Percentiles rank a stretch among this genome's conserved stretches.
Evolutionary conservation across 1,140 invertebrate species (phyloP).

Genomic region (Leptopilina boulardi): DNA sequence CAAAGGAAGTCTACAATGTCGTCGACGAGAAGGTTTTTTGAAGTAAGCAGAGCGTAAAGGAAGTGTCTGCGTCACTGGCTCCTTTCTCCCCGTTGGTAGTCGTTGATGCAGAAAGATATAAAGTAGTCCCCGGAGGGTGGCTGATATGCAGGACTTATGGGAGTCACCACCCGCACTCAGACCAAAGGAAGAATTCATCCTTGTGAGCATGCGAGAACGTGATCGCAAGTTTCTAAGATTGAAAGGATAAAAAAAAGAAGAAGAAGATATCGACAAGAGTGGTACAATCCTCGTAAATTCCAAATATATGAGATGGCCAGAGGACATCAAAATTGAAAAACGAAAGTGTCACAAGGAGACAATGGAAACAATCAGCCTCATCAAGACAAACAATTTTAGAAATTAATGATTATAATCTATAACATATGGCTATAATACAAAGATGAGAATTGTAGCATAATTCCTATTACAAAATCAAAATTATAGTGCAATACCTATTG

Average conservation of each 20-base stretch:
- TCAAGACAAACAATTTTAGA: too few species aligned
- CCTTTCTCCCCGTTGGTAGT: conserved; percentile 7
- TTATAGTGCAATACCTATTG: too few species aligned
- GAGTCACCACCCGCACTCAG: conserved; percentile 11
- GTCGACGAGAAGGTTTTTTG: background rate
- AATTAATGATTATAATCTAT: too few species aligned
- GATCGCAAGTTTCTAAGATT: conserved; percentile 16
- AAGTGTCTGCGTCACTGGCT: conserved; percentile 22
- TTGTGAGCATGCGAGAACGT: background rate
- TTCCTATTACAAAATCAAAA: too few species aligned
- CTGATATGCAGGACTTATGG: background rate
- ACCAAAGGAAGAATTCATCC: conserved; percentile 6
- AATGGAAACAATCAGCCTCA: background rate
- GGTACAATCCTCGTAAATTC: conserved; percentile 12
- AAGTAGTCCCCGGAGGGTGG: conserved; percentile 23
- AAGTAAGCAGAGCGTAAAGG: conserved; percentile 20
- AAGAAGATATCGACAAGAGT: background rate
- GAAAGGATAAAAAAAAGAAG: conserved; percentile 14
- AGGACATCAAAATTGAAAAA: conserved; percentile 10
- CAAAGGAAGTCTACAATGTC: background rate
- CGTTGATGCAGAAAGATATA: conserved; percentile 28
- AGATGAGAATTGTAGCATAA: too few species aligned
- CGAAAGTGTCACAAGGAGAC: background rate
- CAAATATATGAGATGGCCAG: conserved; percentile 2
- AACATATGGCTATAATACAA: too few species aligned